Evolutionary conservation across 2,888 invertebrate genomes (phyloP), one percentile per base, ranked within the genome.

Genomic region (Idaea aversata): DNA sequence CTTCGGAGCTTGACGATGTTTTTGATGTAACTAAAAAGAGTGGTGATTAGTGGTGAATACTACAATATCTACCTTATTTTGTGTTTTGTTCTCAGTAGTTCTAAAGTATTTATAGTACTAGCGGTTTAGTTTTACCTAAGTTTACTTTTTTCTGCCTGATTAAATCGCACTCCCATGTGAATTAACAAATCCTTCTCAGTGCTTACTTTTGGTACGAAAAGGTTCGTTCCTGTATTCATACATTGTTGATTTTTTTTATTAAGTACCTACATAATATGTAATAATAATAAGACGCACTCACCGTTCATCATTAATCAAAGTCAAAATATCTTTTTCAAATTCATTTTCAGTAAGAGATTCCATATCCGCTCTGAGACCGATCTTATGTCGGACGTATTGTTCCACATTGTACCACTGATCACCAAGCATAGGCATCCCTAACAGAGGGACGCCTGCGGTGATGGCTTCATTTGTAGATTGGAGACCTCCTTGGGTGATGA

Each of bases 381-480:
- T 86, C 35, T 78, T 77, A 57, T 78, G 76, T 4, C 75, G 65
- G 0, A 74, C 75, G 65, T 81, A 87, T 72, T 80, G 85, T 68
- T 83, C 86, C 0, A 82, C 84, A 67, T 93, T 93, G 47, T 75
- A 85, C 78, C 85, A 85, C 67, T 93, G 93, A 67, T 93, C 93
- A 0, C 78, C 87, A n/a, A 89, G 69, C 75, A 93, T 84, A 0
- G 92, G 91, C 15, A 93, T 73, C 5, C 86, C 90, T 0, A 93
- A 69, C 0, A 93, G 70, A 0, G 93, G 92, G 0, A 91, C 87
- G 57, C 85, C 86, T 13, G 87, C 86, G 10, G 77, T 74, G 13
- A 93, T 86, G 0, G 92, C 84, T 75, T 93, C 93, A 62, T 92
- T 91, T 1, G 90, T 84, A 0, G 93, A 93, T 70, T 93, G 93